These are phyloP conservation scores for Phyllotreta cruciferae DNA, from an alignment of 2,888 invertebrate genomes.

Conservation along the genomic window DNA sequence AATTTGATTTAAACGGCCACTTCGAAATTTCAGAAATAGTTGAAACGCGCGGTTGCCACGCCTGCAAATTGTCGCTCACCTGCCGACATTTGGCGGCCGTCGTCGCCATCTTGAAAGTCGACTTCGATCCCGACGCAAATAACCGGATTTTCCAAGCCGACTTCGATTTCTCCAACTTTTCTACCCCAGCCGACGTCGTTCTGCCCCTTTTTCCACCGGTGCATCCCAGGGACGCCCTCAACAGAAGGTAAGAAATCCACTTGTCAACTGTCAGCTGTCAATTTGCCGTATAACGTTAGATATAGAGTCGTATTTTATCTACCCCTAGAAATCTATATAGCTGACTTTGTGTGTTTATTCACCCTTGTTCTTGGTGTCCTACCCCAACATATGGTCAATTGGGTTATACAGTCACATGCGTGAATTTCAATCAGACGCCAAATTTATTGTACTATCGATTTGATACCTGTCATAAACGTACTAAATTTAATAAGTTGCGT, in stretches of 20 bases:
- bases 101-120: constrained; percentile 70
- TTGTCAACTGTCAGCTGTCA: neutral
- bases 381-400: constrained; percentile 27
- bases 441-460: no score
- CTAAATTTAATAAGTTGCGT: neutral
- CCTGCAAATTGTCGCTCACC: constrained; percentile 67
- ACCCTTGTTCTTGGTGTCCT: neutral
- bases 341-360: constrained; percentile 14
- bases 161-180: constrained; percentile 17
- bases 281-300: constrained; percentile 12
- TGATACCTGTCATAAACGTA: no score
- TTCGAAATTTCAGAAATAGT: constrained; percentile 67
- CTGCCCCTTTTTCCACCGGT: constrained; percentile 43
- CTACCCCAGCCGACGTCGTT: constrained; percentile 16
- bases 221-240: constrained; percentile 53
- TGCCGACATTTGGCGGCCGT: constrained; percentile 70
- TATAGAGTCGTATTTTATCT: constrained; percentile 18
- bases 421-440: constrained; percentile 13
- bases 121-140: constrained; percentile 62
- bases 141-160: constrained; percentile 37
- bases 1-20: neutral
- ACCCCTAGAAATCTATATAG: constrained; percentile 26
- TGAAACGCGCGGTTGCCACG: constrained; percentile 68
- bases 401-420: constrained; percentile 12
- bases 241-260: constrained; percentile 50